Evolutionary conservation across 2,888 invertebrate species (phyloP).

Genomic region (Chymomyza amoena): DNA sequence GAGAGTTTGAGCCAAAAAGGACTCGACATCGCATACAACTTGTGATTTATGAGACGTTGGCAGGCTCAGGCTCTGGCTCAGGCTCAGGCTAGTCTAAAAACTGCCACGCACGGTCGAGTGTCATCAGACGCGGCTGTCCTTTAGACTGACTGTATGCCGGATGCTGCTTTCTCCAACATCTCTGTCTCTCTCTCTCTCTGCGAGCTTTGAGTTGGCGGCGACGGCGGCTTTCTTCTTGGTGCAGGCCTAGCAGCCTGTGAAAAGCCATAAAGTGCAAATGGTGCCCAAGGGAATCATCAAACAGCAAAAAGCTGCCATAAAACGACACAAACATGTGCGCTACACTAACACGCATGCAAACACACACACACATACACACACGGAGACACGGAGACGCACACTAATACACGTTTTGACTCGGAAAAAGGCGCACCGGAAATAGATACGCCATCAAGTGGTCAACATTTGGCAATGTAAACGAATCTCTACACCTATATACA

Average conservation of each 20-base stretch:
- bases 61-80: not conserved
- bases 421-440: slow-evolving; percentile 30
- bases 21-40: slow-evolving; percentile 28
- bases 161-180: not conserved
- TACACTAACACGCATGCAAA: slow-evolving; percentile 18
- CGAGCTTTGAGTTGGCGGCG: not conserved
- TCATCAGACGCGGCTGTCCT: slow-evolving; percentile 2
- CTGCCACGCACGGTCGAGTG: slow-evolving; percentile 20
- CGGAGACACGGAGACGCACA: not conserved
- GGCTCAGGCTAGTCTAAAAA: not conserved
- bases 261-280: slow-evolving; percentile 73
- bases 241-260: slow-evolving; percentile 40
- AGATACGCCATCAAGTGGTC: slow-evolving; percentile 58
- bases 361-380: not conserved
- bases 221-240: not conserved
- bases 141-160: not conserved
- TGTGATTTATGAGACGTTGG: slow-evolving; percentile 51
- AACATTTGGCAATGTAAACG: slow-evolving; percentile 32
- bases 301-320: slow-evolving; percentile 63
- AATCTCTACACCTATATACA: not conserved
- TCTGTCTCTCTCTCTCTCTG: no score
- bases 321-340: slow-evolving; percentile 53
- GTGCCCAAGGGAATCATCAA: slow-evolving; percentile 69
- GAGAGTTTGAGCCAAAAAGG: not conserved
- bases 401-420: not conserved